Evolutionary conservation across 1,140 invertebrate species (phyloP).

Genomic region (Euura saliciscinereae): DNA sequence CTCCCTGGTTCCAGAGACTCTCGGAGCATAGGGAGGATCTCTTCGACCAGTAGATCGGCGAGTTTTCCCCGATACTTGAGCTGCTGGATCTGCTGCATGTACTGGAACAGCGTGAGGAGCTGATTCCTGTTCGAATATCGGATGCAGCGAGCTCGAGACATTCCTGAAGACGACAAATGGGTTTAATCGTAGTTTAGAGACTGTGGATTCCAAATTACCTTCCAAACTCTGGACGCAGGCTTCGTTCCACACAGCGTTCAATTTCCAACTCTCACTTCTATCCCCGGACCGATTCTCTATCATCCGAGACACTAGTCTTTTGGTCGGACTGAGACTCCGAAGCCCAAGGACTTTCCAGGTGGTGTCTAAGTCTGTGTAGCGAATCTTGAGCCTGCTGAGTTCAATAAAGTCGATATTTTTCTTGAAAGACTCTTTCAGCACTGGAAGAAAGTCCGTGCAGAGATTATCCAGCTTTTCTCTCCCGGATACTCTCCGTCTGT

Average conservation of each 20-base stretch:
- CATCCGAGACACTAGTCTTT: background rate
- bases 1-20: constrained; percentile 26
- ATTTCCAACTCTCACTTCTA: background rate
- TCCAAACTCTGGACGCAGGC: constrained; percentile 26
- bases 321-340: constrained; percentile 12
- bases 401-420: background rate
- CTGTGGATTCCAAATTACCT: constrained; percentile 29
- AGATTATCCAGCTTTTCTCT: constrained; percentile 15
- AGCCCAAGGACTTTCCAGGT: constrained; percentile 22
- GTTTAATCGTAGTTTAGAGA: constrained; percentile 16
- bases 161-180: constrained; percentile 33
- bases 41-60: constrained; percentile 32
- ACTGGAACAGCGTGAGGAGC: constrained; percentile 35
- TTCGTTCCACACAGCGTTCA: background rate
- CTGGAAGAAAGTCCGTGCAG: constrained; percentile 9
- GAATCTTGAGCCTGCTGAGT: constrained; percentile 11
- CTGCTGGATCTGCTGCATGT: constrained; percentile 44
- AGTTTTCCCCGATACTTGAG: constrained; percentile 39
- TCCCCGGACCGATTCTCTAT: background rate
- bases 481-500: background rate
- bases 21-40: constrained; percentile 35
- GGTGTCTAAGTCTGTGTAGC: constrained; percentile 18
- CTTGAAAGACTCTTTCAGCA: constrained; percentile 8
- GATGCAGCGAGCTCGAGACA: constrained; percentile 32
- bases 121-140: constrained; percentile 38